Evolutionary conservation across 2,888 invertebrate genomes (phyloP), one percentile per base, ranked within the genome.

Genomic region (Liopterus haemorrhoidalis): DNA sequence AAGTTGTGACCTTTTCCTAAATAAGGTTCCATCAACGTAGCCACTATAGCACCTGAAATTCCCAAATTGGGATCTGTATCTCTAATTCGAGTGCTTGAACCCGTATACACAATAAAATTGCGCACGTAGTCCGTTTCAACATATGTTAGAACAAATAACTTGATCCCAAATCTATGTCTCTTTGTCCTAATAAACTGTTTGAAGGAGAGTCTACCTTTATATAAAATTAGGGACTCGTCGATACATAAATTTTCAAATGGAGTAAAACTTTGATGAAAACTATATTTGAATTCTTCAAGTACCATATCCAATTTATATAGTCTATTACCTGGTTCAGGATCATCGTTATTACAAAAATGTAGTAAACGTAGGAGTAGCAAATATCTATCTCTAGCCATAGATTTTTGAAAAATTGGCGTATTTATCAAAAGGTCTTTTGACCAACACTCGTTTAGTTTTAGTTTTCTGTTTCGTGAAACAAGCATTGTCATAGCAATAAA

Each of bases 291-390:
- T n/a, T n/a, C n/a, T n/a, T n/a, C n/a, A n/a, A n/a, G n/a, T n/a
- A n/a, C n/a, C n/a, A n/a, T n/a, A n/a, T n/a, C n/a, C n/a, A n/a
- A n/a, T 54, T 54, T 54, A 25, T 11, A 37, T 19, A 56, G 33
- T 33, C 40, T 39, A 28, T 54, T 54, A 6, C 22, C 28, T 22
- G 41, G 32, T n/a, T 39, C 37, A 22, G 20, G 21, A 11, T 38
- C 15, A 35, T 49, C 38, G 45, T 53, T 46, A 47, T 49, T 47
- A 4, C 42, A 43, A 50, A 57, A 56, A 46, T 57, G 52, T 32
- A 57, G 35, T 33, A 47, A 49, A 9, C 41, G 20, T 18, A 56
- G 31, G 37, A 51, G 30, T 27, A 32, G 33, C 38, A 52, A 41
- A 45, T 49, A 56, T 30, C 52, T 46, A 49, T 57, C 49, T 38